A percentile compares a stretch with the other conserved stretches of the same genome.
Evolutionary conservation across 2,888 invertebrate genomes (phyloP).

Genomic region (Oscheius sp.): DNA sequence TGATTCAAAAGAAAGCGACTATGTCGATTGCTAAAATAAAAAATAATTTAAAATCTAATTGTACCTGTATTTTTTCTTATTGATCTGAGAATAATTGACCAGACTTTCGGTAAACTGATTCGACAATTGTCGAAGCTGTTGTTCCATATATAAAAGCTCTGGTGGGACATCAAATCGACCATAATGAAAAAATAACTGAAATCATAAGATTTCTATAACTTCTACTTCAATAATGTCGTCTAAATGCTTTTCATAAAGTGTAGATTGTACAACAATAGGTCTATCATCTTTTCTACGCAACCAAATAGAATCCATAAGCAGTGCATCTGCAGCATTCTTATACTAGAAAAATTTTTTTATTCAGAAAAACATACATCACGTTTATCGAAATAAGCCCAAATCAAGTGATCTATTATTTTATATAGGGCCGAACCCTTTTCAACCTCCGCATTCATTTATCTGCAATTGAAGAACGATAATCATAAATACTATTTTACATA

Average conservation of each 20-base stretch:
- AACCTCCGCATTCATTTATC: background rate
- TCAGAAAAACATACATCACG: background rate
- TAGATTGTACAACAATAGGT: background rate
- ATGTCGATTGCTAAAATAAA: slow-evolving; percentile 8
- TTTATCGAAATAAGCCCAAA: background rate
- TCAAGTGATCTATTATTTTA: slow-evolving; percentile 4
- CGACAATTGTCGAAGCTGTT: slow-evolving; percentile 18
- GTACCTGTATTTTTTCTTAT: background rate
- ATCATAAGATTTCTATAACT: background rate
- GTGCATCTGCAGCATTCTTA: background rate
- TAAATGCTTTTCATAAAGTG: slow-evolving; percentile 2
- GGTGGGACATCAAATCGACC: slow-evolving; percentile 18
- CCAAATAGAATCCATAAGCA: slow-evolving; percentile 1
- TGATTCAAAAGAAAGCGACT: background rate
- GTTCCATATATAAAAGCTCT: slow-evolving; percentile 12
- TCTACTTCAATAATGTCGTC: slow-evolving; percentile 21
- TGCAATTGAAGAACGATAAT: no score
- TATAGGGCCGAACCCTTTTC: slow-evolving; percentile 7
- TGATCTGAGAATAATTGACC: slow-evolving; percentile 8
- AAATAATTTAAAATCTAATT: background rate
- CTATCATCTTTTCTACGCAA: background rate
- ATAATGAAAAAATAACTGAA: slow-evolving; percentile 19
- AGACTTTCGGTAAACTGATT: slow-evolving; percentile 10
- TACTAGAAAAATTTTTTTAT: background rate
- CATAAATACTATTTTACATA: no score